Base-by-base conservation (phyloP, 1,140 invertebrate species). In the Hesperophylax magnus region DNA sequence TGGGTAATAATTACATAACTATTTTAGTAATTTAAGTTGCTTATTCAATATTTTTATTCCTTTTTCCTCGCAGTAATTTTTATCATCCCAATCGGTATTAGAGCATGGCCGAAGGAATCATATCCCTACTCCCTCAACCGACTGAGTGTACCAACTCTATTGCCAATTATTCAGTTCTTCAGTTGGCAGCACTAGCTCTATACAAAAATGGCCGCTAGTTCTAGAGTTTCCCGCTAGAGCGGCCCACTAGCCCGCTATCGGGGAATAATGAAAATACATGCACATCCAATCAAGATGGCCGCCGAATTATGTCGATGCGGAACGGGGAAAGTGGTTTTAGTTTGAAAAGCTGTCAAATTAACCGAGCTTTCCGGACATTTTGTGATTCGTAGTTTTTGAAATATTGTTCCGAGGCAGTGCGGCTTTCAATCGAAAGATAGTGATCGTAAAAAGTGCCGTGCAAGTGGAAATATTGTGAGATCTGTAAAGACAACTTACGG, bases 231-330 rank as follows among this genome's bases (percentile, higher is more conserved):
- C 78, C 78, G 78, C 56, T 75, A 79, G 78, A 74, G 27, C 24
- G 69, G 56, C n/a, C 6, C 78, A 79, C 69, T 75, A 75, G 54
- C 78, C 34, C 56, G 34, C 31, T 18, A 24, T 22, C 34, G 69
- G 24, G 7, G 56, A 53, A 79, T 79, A 79, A 79, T 74, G 78
- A 79, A 79, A 79, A 79, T 79, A 79, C 78, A 79, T 79, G 78
- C 78, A 79, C 69, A 74, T 71, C 77, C 65, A 72, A 79, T 79
- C 78, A 79, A 79, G 78, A 79, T 79, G 78, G 78, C 78, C 78
- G 78, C 71, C 78, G 71, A 79, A 79, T 79, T 79, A 79, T 79
- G 78, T 79, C 78, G 78, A 79, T 79, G 78, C 78, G 78, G 78
- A 74, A 61, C 78, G 78, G 78, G 78, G 78, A 79, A 72, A 79